Evolutionary conservation across 35 echinoderm and acorn worm species (phyloP).

Genomic region (Acanthaster planci): DNA sequence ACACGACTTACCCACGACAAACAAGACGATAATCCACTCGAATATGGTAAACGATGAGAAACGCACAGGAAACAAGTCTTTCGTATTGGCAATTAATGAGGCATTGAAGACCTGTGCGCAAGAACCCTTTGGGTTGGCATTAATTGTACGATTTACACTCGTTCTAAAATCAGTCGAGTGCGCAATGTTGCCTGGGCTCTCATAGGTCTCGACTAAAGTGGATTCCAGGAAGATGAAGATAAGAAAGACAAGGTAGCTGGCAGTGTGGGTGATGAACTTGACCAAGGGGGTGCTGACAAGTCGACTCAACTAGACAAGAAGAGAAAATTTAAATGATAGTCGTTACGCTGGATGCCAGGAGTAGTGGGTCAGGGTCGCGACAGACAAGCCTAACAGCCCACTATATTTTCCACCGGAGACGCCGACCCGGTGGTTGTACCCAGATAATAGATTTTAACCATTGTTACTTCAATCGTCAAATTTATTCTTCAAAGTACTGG

Average conservation of each 20-base stretch:
- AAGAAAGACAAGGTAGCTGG: conserved; percentile 77
- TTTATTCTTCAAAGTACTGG: no score
- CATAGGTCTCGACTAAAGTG: conserved; percentile 30
- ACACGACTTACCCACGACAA: conserved; percentile 73
- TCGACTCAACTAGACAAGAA: conserved; percentile 51
- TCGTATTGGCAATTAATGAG: no score
- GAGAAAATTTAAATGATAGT: neutral
- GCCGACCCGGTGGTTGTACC: no score
- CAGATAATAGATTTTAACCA: no score
- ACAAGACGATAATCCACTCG: conserved; percentile 76
- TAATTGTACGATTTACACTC: no score
- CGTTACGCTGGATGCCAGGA: no score
- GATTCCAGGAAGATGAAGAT: conserved; percentile 85
- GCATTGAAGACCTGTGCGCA: no score
- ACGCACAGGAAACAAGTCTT: conserved; percentile 14
- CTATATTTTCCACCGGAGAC: no score
- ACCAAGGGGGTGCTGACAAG: conserved; percentile 68
- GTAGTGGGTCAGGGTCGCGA: no score
- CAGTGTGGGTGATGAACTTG: conserved; percentile 82
- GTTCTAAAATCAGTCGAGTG: neutral
- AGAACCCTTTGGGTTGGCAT: no score
- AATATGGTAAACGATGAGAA: conserved; percentile 41
- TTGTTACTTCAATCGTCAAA: no score
- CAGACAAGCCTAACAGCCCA: no score
- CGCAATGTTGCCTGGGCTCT: neutral